Conservation (phyloP, 1,140 invertebrate genomes). For the Rhynchophorus ferrugineus region DNA sequence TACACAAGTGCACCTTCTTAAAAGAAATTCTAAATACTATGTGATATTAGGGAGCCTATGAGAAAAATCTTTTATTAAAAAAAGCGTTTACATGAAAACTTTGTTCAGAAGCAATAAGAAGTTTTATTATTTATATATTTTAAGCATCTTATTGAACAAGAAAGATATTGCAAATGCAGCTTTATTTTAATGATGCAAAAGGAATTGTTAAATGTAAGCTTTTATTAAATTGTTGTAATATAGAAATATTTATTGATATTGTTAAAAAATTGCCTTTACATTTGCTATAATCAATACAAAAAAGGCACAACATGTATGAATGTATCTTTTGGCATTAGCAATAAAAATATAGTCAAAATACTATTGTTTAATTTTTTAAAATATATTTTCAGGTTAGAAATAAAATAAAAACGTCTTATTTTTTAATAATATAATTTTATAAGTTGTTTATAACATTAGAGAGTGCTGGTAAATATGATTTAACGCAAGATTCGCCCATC, state of each 20-base stretch:
- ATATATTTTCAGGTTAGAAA: not conserved
- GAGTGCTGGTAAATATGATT: conserved; percentile 6
- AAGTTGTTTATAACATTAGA: not conserved
- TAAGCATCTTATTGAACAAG: not conserved
- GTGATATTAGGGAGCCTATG: conserved; percentile 31
- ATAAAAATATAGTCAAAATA: not conserved
- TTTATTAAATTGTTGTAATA: conserved; percentile 5
- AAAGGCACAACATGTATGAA: not conserved
- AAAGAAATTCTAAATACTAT: conserved; percentile 38
- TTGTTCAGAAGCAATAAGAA: not conserved
- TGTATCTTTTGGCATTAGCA: not conserved
- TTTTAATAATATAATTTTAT: not conserved
- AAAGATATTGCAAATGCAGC: not conserved
- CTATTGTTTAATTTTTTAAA: not conserved
- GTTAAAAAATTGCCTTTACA: conserved; percentile 12
- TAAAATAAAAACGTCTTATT: not conserved
- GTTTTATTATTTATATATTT: not conserved
- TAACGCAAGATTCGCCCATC: conserved; percentile 11
- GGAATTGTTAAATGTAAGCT: conserved; percentile 18
- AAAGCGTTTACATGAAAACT: conserved; percentile 5
- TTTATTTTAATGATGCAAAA: conserved; percentile 1
- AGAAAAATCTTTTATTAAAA: conserved; percentile 12
- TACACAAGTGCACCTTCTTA: conserved; percentile 37
- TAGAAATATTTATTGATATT: conserved; percentile 12
- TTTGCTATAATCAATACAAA: not conserved